Conservation (phyloP, 2,797 vertebrate species). For the Pangasius macronema region DNA sequence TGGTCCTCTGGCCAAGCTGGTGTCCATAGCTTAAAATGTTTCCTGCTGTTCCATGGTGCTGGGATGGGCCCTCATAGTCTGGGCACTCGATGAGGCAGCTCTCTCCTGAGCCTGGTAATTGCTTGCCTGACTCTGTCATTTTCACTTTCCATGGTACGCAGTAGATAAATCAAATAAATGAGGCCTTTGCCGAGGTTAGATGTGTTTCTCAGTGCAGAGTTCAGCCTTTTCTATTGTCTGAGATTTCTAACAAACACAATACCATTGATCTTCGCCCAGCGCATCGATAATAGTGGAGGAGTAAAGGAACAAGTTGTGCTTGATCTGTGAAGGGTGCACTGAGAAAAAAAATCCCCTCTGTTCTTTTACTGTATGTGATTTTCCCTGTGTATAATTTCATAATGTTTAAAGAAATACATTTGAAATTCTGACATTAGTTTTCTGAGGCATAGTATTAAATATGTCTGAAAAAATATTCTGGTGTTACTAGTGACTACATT, state of each 20-base stretch:
- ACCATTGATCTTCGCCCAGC: conserved; percentile 56
- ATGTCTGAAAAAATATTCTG: conserved; percentile 3
- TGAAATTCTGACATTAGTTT: not conserved
- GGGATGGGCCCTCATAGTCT: conserved; percentile 22
- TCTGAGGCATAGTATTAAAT: not conserved
- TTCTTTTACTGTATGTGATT: conserved; percentile 35
- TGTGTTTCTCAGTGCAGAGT: conserved; percentile 56
- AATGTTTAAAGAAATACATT: conserved; percentile 16
- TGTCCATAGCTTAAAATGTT: conserved; percentile 11
- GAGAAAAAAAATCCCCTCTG: not conserved
- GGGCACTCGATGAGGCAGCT: conserved; percentile 18
- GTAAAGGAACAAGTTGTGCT: conserved; percentile 51
- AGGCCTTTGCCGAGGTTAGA: conserved; percentile 56
- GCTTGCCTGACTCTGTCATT: conserved; percentile 60
- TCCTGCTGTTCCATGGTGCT: conserved; percentile 21
- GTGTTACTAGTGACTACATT: not conserved
- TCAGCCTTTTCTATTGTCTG: conserved; percentile 60
- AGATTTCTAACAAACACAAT: conserved; percentile 60
- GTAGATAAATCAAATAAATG: conserved; percentile 65
- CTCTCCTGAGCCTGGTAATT: conserved; percentile 55
- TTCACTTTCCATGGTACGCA: conserved; percentile 53
- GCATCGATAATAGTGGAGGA: conserved; percentile 56
- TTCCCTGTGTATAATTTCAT: not conserved
- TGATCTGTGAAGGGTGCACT: conserved; percentile 25
- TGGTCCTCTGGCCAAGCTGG: not conserved